Evolutionary conservation across 53 echinoderm and acorn worm genomes (phyloP).

Genomic region (Hippasteria phrygiana): DNA sequence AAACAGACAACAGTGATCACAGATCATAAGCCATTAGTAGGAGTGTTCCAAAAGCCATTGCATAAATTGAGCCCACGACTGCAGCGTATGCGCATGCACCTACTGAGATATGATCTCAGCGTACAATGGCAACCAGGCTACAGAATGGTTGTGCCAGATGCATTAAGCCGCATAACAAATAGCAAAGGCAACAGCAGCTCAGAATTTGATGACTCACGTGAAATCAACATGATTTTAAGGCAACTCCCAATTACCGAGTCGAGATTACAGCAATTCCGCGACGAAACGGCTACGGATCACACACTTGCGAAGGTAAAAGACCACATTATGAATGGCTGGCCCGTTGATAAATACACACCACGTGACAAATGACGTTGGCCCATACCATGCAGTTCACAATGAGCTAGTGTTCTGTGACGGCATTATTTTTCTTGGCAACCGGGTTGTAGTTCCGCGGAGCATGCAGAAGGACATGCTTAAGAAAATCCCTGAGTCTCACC

Average conservation of each 20-base stretch:
- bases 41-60: conserved; percentile 67
- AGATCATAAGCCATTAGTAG: conserved; percentile 71
- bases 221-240: too few species aligned
- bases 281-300: too few species aligned
- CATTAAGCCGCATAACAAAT: conserved; percentile 7
- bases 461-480: too few species aligned
- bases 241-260: too few species aligned
- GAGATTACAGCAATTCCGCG: too few species aligned
- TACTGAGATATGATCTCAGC: conserved; percentile 49
- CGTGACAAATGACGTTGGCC: too few species aligned
- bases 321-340: too few species aligned
- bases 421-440: conserved; percentile 37
- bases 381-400: conserved; percentile 8
- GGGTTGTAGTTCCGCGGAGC: conserved; percentile 37
- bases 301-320: too few species aligned
- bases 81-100: conserved; percentile 67
- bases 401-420: conserved; percentile 55
- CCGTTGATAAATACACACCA: too few species aligned
- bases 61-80: conserved; percentile 73
- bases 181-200: too few species aligned
- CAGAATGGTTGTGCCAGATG: conserved; percentile 40
- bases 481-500: conserved; percentile 6
- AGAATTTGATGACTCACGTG: too few species aligned
- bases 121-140: conserved; percentile 59
- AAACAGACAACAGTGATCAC: too few species aligned